Evolutionary conservation across 2,888 invertebrate genomes (phyloP), one percentile per base, ranked within the genome.

Genomic region (Phortica okadai): DNA sequence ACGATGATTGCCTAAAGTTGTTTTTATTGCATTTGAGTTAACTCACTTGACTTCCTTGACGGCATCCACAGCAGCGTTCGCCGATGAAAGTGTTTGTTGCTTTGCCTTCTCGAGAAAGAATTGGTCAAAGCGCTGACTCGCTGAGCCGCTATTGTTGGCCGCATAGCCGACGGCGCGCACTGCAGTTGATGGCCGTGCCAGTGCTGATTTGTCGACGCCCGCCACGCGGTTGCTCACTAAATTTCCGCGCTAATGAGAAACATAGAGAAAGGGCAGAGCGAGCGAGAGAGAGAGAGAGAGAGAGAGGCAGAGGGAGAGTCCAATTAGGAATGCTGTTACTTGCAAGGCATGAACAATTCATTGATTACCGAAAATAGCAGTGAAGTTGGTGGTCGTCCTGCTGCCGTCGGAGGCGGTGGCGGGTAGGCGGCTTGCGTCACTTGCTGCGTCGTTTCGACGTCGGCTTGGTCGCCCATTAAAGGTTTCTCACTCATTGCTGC

Each of bases 131-230:
- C 94, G 90, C 78, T 93, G 93, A 6, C 91, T 90, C 82, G 91
- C 93, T 6, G 90, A 85, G 7, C 82, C 84, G 45, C 81, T 84
- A 44, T 81, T 83, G 87, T 93, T 94, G 1, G 98, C 97, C 5
- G 97, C 97, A 91, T 97, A 99, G 0, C 99, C 99, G 42, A 98
- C 99, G 8, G 98, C 99, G 76, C 98, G 94, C 58, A 99, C 97
- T 1, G 99, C 99, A 3, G 99, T 99, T 93, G 99, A 98, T 0
- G 99, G 99, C 76, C 99, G 91, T 41, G 93, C 93, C 70, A 91
- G 72, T 2, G 86, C 82, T 0, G 88, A 83, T 77, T 88, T 89
- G 64, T 91, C 91, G n/a, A 81, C 81, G 1, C 85, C 88, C 41
- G 83, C 84, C 70, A 86, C 77, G 7, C 90, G 89, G 78, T 90